A percentile compares a stretch with the other conserved stretches of the same genome.
These are phyloP conservation scores for Linnaemya vulpina DNA, from an alignment of 2,888 invertebrate species.

Conservation along the genomic window DNA sequence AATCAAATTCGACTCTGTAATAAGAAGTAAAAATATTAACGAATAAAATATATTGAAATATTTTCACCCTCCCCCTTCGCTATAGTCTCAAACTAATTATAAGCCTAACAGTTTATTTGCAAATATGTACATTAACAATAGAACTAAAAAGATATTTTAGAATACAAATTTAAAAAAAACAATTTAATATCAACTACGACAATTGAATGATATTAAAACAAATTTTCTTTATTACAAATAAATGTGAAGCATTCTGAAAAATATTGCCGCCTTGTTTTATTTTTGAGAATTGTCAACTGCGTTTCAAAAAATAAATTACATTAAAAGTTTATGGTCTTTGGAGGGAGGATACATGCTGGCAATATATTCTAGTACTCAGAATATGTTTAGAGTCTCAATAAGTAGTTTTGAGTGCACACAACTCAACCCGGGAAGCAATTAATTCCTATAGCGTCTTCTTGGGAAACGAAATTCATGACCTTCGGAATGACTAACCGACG, in stretches of 20 bases:
- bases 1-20: constrained; percentile 49
- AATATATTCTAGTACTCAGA: no score
- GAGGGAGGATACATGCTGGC: no score
- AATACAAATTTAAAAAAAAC: constrained; percentile 8
- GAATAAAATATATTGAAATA: constrained; percentile 17
- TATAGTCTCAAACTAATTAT: constrained; percentile 46
- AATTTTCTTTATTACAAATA: constrained; percentile 70
- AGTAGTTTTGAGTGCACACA: no score
- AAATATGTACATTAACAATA: constrained; percentile 54
- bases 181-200: constrained; percentile 40
- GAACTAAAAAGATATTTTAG: constrained; percentile 42
- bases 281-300: no score
- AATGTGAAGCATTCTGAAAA: constrained; percentile 69
- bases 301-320: no score
- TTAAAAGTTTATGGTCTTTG: no score
- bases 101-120: constrained; percentile 64
- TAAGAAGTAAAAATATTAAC: constrained; percentile 38
- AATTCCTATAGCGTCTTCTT: no score
- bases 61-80: constrained; percentile 4
- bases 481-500: no score
- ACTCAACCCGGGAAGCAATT: no score
- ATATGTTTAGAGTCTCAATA: no score
- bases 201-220: constrained; percentile 56
- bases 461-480: no score
- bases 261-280: background rate